Percentiles rank a stretch among this genome's conserved stretches.
These are phyloP conservation scores for Scaptomyza pallida DNA, from an alignment of 1,140 invertebrate genomes.

Conservation along the genomic window DNA sequence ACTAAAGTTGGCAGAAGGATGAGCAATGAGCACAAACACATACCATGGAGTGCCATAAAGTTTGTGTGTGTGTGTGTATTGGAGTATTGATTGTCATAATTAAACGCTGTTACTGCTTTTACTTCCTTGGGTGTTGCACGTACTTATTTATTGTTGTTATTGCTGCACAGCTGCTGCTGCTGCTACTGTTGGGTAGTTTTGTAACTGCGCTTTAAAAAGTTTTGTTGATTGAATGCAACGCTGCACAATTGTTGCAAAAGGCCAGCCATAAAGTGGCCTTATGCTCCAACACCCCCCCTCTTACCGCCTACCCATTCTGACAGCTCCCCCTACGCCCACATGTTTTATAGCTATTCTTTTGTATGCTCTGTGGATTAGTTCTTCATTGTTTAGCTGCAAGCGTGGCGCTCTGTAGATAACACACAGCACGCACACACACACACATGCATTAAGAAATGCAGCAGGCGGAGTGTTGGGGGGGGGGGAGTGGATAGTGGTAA, in stretches of 20 bases:
- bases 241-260: constrained; percentile 80
- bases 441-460: constrained; percentile 45
- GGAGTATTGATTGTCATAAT: constrained; percentile 80
- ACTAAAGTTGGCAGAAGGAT: constrained; percentile 65
- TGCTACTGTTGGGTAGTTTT: constrained; percentile 72
- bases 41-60: constrained; percentile 31
- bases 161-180: constrained; percentile 16
- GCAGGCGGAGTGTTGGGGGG: constrained; percentile 26
- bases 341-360: constrained; percentile 80
- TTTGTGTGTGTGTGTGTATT: constrained; percentile 34
- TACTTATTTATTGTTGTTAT: constrained; percentile 18
- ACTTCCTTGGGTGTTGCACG: constrained; percentile 7
- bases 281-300: constrained; percentile 40
- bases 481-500: no score
- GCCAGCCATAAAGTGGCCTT: constrained; percentile 79
- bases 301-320: neutral
- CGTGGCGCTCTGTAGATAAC: constrained; percentile 76
- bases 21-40: constrained; percentile 56
- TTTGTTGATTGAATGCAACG: constrained; percentile 80
- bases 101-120: constrained; percentile 62
- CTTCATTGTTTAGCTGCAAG: constrained; percentile 80
- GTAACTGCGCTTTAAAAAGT: constrained; percentile 79
- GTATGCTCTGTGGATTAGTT: constrained; percentile 80
- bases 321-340: constrained; percentile 24
- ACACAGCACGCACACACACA: constrained; percentile 24